phyloP scores from a whole-genome alignment of 2,113 vertebrate species.

The Passer domesticus region DNA sequence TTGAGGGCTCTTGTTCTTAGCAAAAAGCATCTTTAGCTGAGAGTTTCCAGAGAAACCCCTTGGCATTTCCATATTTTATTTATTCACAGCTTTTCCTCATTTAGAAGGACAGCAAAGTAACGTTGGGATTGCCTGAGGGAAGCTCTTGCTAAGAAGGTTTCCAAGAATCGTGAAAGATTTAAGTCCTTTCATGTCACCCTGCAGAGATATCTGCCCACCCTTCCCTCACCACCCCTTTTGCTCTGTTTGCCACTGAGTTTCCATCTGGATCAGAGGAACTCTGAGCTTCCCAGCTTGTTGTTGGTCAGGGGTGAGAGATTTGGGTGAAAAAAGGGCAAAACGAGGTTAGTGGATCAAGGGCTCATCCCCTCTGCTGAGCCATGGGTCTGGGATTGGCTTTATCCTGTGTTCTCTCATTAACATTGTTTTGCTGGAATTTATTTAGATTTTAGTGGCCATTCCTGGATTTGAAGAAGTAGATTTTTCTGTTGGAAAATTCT shows the following conservation, averaged over 20 bases:
- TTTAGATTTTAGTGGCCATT: neutral
- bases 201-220: neutral
- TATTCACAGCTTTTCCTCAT: neutral
- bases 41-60: neutral
- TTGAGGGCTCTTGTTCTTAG: neutral
- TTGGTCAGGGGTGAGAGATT: neutral
- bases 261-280: neutral
- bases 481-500: neutral
- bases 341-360: neutral
- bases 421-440: neutral
- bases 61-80: neutral
- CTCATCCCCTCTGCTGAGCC: rapidly evolving
- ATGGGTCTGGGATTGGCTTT: rapidly evolving
- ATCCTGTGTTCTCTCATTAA: neutral
- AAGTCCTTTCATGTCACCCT: neutral
- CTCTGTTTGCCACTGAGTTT: neutral
- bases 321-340: neutral
- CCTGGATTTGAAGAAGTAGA: neutral
- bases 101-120: neutral
- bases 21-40: neutral
- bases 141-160: neutral
- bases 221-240: neutral
- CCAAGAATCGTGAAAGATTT: neutral
- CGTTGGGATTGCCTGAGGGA: neutral
- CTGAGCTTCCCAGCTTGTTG: neutral